Evolutionary conservation across 2,888 invertebrate species (phyloP), one percentile per base, ranked within the genome.

Genomic region (Chesias legatella): DNA sequence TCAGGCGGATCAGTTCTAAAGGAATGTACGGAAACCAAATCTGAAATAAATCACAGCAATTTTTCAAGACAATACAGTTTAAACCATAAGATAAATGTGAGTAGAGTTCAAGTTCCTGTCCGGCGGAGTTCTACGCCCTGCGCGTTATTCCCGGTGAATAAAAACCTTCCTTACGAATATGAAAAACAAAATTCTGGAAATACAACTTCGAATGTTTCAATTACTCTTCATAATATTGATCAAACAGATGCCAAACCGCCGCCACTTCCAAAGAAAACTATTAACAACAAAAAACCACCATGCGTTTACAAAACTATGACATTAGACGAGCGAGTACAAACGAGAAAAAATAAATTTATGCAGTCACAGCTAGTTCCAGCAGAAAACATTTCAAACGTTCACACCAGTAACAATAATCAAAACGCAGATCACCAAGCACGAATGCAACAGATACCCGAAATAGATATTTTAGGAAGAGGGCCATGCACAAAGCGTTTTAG

Each of bases 401-500:
- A 78, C 53, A 59, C 72, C 32, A 75, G 77, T 42, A 71, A 67
- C 35, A 69, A 62, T 50, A 28, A 46, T 31, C 51, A 63, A 32
- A 45, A 57, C 73, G 49, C 69, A 63, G 73, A 88, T 67, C 58
- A 74, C 64, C 67, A 79, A 59, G 48, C 69, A 10, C 61, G 71
- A 44, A 53, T 68, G 22, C 67, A 73, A 43, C 67, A 67, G 42
- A 48, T 65, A 37, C 63, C 81, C 37, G 79, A 79, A 60, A 77
- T 62, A 23, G 82, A 84, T 52, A 75, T 86, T 39, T 75, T 86
- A 49, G 90, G 90, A 29, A 84, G 90, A 71, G 90, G 90, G 26
- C 90, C 91, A 0, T 91, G 91, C 53, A 86, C 89, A 4, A 89
- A 91, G 43, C 79, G 91, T 32, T 92, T 92, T 67, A 81, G 92